Conservation (phyloP, 2,113 vertebrate genomes). For the Rhadina sibilatrix region DNA sequence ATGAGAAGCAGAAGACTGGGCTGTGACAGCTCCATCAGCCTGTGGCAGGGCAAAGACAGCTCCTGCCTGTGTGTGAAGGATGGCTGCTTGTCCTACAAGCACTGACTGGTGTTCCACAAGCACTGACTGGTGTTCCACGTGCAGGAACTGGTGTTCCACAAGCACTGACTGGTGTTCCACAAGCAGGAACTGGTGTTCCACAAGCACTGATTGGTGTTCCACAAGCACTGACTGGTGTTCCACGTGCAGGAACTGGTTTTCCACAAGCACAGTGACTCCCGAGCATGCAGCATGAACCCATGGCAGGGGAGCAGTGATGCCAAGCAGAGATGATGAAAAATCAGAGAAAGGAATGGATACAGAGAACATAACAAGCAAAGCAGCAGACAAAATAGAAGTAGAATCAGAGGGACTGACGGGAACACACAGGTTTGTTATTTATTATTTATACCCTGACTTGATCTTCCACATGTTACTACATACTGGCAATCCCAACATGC, state of each 20-base stretch:
- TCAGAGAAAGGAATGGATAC: not conserved
- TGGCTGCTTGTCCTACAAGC: not conserved
- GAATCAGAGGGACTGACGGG: conserved; percentile 37
- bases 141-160: not conserved
- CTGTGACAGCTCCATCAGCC: not conserved
- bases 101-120: not conserved
- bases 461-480: conserved; percentile 9
- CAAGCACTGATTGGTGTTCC: not conserved
- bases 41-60: not conserved
- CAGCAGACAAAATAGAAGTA: conserved; percentile 10
- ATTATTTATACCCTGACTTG: conserved; percentile 52
- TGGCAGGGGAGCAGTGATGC: not conserved
- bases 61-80: not conserved
- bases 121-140: not conserved
- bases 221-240: not conserved
- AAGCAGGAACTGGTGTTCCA: not conserved
- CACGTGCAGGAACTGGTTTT: not conserved
- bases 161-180: not conserved
- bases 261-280: not conserved
- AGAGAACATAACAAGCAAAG: conserved; percentile 10
- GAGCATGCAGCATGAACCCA: not conserved
- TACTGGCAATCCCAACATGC: not conserved
- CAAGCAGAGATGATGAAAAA: not conserved
- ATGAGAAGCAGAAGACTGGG: not conserved
- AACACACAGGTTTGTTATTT: conserved; percentile 54